Evolutionary conservation across 2,888 invertebrate species (phyloP).

Genomic region (Catocala fraxini): DNA sequence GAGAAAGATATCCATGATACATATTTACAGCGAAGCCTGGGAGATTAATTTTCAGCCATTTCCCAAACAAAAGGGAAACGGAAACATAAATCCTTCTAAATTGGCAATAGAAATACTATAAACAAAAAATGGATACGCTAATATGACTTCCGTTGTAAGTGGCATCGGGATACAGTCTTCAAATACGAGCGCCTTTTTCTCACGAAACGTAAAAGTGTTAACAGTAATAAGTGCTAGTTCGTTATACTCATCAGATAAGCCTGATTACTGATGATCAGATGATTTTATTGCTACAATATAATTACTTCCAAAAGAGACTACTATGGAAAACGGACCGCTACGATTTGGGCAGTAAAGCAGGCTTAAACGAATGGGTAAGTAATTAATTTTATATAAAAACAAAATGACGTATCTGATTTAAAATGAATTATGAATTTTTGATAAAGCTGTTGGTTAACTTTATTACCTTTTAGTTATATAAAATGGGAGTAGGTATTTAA

Average conservation of each 20-base stretch:
- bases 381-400: slow-evolving; percentile 52
- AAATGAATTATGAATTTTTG: slow-evolving; percentile 42
- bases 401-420: slow-evolving; percentile 26
- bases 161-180: slow-evolving; percentile 31
- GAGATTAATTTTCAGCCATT: slow-evolving; percentile 26
- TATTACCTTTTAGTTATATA: slow-evolving; percentile 23
- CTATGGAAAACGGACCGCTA: slow-evolving; percentile 21
- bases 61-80: slow-evolving; percentile 41
- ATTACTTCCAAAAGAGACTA: slow-evolving; percentile 62
- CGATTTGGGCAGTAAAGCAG: slow-evolving; percentile 37
- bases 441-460: slow-evolving; percentile 29
- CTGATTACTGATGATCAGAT: slow-evolving; percentile 65
- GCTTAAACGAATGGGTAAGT: slow-evolving; percentile 41
- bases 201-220: slow-evolving; percentile 42
- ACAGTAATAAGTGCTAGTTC: slow-evolving; percentile 43
- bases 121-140: slow-evolving; percentile 20
- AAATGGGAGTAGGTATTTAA: slow-evolving; percentile 9
- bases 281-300: slow-evolving; percentile 65
- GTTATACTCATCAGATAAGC: slow-evolving; percentile 60
- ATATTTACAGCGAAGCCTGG: slow-evolving; percentile 15
- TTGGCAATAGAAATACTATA: slow-evolving; percentile 36
- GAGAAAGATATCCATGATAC: background rate
- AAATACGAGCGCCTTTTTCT: slow-evolving; percentile 42
- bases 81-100: slow-evolving; percentile 48
- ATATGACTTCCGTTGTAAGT: slow-evolving; percentile 38